Evolutionary conservation across 1,140 invertebrate genomes (phyloP).

Genomic region (Listronotus bonariensis): DNA sequence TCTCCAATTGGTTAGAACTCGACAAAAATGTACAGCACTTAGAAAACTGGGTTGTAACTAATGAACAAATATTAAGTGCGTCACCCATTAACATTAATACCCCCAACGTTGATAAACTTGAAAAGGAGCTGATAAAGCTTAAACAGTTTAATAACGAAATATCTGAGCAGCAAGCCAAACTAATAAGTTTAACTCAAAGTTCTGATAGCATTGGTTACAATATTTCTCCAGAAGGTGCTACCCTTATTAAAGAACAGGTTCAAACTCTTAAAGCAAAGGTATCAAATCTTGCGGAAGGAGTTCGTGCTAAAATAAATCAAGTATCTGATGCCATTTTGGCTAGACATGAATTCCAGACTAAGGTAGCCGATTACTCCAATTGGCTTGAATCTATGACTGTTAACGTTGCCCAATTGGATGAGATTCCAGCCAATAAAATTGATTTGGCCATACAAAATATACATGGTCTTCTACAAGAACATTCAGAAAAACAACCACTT

Average conservation of each 20-base stretch:
- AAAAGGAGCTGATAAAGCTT: slow-evolving; percentile 71
- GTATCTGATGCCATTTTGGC: slow-evolving; percentile 79
- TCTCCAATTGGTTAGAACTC: slow-evolving; percentile 79
- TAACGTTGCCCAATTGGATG: slow-evolving; percentile 77
- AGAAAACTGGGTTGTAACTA: slow-evolving; percentile 72
- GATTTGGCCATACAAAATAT: slow-evolving; percentile 78
- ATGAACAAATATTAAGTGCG: slow-evolving; percentile 64
- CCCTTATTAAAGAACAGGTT: slow-evolving; percentile 71
- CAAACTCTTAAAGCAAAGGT: slow-evolving; percentile 74
- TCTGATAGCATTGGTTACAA: slow-evolving; percentile 77
- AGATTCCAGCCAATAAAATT: slow-evolving; percentile 78
- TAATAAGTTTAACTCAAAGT: slow-evolving; percentile 77
- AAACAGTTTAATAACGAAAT: slow-evolving; percentile 82
- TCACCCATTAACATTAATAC: slow-evolving; percentile 65
- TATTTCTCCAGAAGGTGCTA: slow-evolving; percentile 75
- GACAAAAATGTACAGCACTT: slow-evolving; percentile 73
- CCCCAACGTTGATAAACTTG: slow-evolving; percentile 71
- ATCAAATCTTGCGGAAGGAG: slow-evolving; percentile 70
- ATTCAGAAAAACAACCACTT: slow-evolving; percentile 74
- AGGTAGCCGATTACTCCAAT: slow-evolving; percentile 78
- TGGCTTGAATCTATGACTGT: slow-evolving; percentile 81
- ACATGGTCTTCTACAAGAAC: slow-evolving; percentile 78
- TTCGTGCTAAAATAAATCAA: slow-evolving; percentile 74
- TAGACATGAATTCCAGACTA: slow-evolving; percentile 82
- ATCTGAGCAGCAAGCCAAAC: slow-evolving; percentile 78